Base-by-base conservation (phyloP, 2,888 invertebrate species). In the Rotaria magnacalcarata region DNA sequence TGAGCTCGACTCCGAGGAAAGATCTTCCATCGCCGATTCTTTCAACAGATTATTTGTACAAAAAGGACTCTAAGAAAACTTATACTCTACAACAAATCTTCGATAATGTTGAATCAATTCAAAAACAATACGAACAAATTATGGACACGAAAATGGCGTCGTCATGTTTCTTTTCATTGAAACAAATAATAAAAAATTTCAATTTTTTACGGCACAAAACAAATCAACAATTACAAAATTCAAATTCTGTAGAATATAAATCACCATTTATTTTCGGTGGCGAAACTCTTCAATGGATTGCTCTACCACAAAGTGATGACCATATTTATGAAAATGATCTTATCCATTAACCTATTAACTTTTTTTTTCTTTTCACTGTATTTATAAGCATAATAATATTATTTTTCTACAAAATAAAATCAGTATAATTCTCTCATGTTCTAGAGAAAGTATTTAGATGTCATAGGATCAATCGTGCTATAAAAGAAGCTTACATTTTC, bases 291-390 rank as follows among this genome's bases (percentile, higher is more conserved):
- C 43, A 47, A 80, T 47, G 43, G 47, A 47, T 80, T 80, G 80
- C 80, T 11, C n/a, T 80, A 47, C 80, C 80, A 24, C 43, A 47
- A 47, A 6, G 47, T n/a, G 47, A 67, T 67, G 14, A 67, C 0
- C 75, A 75, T 80, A 80, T 47, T n/a, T 80, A 80, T 80, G 80
- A 80, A 80, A 80, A 80, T 47, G 80, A 80, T 47, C 24, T 47
- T 47, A 43, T 80, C 14, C 47, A 43, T 43, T 47, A 52, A 52
- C 8, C 16, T 52, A 16, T 14, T 14, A 2, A 7, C 16, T 52
- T 52, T 52, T 10, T 14, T 52, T 52, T 52, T 16, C 14, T 52
- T 50, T 50, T 7, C 5, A 52, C 14, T 52, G 52, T 52, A 52
- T 52, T 52, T 52, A 14, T 16, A 52, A 52, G 16, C 16, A 16